phyloP scores from a whole-genome alignment of 2,888 invertebrate species.

The Drosophila mulleri region DNA sequence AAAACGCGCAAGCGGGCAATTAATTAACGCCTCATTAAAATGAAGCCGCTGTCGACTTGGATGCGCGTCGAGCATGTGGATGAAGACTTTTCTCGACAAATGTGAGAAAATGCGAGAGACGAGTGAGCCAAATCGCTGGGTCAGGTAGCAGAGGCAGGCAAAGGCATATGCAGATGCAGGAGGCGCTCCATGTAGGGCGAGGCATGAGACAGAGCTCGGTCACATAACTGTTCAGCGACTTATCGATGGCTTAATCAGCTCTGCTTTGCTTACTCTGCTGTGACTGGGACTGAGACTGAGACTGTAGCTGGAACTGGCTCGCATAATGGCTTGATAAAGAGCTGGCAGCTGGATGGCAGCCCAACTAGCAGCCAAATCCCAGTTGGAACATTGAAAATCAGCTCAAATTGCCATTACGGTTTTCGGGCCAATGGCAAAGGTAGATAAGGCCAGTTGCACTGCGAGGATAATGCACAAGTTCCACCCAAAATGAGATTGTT shows the following conservation, averaged over 20 bases:
- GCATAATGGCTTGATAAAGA: conserved; percentile 80
- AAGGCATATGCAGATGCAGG: conserved; percentile 10
- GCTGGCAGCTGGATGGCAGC: conserved; percentile 40
- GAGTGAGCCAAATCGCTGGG: conserved; percentile 31
- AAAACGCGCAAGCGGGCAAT: conserved; percentile 81
- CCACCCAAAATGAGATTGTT: conserved; percentile 60
- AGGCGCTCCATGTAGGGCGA: neutral
- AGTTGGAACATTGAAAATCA: conserved; percentile 85
- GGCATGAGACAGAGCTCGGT: conserved; percentile 11
- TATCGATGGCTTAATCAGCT: conserved; percentile 75
- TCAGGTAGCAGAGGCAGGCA: conserved; percentile 31
- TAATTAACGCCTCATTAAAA: conserved; percentile 84
- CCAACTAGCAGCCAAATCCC: conserved; percentile 75
- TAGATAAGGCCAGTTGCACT: conserved; percentile 59
- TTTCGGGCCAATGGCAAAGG: conserved; percentile 59
- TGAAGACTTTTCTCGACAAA: conserved; percentile 43
- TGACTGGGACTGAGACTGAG: too few species aligned
- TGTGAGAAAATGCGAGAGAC: conserved; percentile 64
- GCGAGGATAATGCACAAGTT: conserved; percentile 64
- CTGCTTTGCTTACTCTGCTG: neutral
- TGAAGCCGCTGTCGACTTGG: conserved; percentile 48
- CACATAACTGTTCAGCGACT: conserved; percentile 56
- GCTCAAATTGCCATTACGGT: conserved; percentile 85
- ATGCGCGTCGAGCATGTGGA: conserved; percentile 14
- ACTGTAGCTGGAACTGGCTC: conserved; percentile 36